Evolutionary conservation across 2,113 vertebrate genomes (phyloP).

Genomic region (Tyto alba): DNA sequence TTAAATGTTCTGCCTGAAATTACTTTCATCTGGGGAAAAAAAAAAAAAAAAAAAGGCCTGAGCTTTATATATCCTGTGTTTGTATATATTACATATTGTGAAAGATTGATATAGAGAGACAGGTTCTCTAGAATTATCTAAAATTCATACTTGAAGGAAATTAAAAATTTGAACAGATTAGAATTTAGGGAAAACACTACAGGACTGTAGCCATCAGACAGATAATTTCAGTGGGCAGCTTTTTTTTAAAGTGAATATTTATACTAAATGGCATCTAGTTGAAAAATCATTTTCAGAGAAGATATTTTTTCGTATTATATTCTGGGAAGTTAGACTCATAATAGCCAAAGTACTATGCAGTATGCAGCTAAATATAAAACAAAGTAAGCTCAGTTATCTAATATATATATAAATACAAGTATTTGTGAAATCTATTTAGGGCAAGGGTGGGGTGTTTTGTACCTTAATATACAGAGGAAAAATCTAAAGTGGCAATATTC

Average conservation of each 20-base stretch:
- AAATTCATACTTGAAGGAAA: not conserved
- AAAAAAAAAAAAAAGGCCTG: not conserved
- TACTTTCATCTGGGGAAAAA: not conserved
- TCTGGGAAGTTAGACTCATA: constrained; percentile 9
- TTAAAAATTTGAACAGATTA: not conserved
- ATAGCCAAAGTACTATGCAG: not conserved
- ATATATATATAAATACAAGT: constrained; percentile 16
- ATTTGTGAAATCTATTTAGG: constrained; percentile 27
- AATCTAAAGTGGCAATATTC: not conserved
- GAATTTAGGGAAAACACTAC: not conserved
- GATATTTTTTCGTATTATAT: constrained; percentile 6
- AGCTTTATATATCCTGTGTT: not conserved
- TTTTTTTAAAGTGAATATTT: not conserved
- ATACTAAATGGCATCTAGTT: not conserved
- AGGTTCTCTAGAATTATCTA: not conserved
- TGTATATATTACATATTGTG: not conserved
- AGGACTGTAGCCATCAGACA: not conserved
- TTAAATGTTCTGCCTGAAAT: not conserved
- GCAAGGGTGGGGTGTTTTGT: not conserved
- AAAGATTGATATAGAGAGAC: not conserved
- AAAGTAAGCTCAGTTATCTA: constrained; percentile 23
- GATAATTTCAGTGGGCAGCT: not conserved
- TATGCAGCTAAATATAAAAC: constrained; percentile 41
- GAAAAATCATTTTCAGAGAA: constrained; percentile 28
- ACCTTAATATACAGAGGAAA: not conserved